Evolutionary conservation across 2,113 vertebrate species (phyloP).

Genomic region (Progne subis): DNA sequence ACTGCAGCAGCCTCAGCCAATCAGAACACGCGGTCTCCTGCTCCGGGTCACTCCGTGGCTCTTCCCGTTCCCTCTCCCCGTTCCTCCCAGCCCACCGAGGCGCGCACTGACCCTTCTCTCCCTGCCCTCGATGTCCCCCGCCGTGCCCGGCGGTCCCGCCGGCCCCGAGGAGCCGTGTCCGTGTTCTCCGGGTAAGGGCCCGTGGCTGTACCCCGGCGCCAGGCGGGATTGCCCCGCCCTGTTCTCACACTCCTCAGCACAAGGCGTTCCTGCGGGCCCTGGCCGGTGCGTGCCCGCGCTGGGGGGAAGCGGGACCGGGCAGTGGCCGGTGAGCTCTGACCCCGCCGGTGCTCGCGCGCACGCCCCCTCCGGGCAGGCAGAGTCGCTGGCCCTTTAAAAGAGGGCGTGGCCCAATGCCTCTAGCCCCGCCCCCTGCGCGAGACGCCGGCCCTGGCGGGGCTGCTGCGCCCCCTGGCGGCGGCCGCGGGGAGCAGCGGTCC

Average conservation of each 20-base stretch:
- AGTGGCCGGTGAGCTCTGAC: neutral
- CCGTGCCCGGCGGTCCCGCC: neutral
- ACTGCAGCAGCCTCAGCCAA: neutral
- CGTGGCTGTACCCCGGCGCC: neutral
- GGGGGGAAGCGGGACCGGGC: neutral
- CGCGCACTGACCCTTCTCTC: neutral
- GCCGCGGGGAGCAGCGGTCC: neutral
- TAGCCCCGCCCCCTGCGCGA: neutral
- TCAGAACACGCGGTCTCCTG: neutral
- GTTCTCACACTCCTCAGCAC: neutral
- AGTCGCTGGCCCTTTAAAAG: neutral
- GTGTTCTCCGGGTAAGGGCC: neutral
- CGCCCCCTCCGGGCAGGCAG: too few relatives aligned
- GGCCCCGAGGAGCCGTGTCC: neutral
- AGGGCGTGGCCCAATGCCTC: rapidly evolving
- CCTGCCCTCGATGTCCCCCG: neutral
- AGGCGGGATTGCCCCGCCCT: neutral
- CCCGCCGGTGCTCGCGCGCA: neutral
- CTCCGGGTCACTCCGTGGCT: neutral
- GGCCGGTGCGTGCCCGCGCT: neutral
- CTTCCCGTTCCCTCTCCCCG: neutral
- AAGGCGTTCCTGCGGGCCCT: neutral
- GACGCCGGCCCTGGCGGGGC: too few relatives aligned
- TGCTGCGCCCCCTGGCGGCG: neutral
- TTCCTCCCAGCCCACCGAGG: neutral